A percentile compares a stretch with the other conserved stretches of the same genome.
Evolutionary conservation across 1,140 invertebrate genomes (phyloP).

Genomic region (Galleria mellonella): DNA sequence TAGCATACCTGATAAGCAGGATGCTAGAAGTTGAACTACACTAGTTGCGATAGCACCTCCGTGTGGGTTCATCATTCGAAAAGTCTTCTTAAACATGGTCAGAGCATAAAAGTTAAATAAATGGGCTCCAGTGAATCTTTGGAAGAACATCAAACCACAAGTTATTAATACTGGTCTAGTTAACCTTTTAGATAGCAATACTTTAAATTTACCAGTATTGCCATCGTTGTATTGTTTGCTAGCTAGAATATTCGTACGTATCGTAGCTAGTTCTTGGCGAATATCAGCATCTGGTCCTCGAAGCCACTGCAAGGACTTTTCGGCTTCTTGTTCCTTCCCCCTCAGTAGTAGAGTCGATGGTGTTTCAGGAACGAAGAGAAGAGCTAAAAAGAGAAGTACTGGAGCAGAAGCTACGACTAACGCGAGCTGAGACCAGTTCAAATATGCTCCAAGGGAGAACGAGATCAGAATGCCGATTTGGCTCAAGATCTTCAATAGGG

Average conservation of each 20-base stretch:
- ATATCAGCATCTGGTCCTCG: conserved; percentile 84
- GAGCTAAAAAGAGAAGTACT: conserved; percentile 79
- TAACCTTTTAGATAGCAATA: conserved; percentile 73
- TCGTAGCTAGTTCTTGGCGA: conserved; percentile 79
- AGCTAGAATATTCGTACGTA: conserved; percentile 79
- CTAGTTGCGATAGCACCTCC: conserved; percentile 86
- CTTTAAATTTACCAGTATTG: conserved; percentile 54
- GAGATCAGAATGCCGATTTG: conserved; percentile 89
- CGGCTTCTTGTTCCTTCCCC: conserved; percentile 85
- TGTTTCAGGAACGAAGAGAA: conserved; percentile 87
- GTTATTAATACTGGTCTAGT: conserved; percentile 84
- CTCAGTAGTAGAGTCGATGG: conserved; percentile 85
- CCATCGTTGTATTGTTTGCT: conserved; percentile 59
- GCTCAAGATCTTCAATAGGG: conserved; percentile 88
- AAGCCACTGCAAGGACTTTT: conserved; percentile 84
- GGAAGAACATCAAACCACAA: conserved; percentile 90
- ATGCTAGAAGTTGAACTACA: conserved; percentile 85
- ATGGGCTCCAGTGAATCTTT: conserved; percentile 87
- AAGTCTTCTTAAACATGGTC: conserved; percentile 84
- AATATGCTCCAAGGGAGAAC: conserved; percentile 85
- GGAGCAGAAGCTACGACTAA: conserved; percentile 84
- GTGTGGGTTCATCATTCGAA: conserved; percentile 87
- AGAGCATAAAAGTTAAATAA: conserved; percentile 90
- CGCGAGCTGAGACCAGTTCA: conserved; percentile 88
- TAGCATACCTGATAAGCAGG: conserved; percentile 84